Evolutionary conservation across 2,888 invertebrate species (phyloP).

Genomic region (Folsomia manolachei): DNA sequence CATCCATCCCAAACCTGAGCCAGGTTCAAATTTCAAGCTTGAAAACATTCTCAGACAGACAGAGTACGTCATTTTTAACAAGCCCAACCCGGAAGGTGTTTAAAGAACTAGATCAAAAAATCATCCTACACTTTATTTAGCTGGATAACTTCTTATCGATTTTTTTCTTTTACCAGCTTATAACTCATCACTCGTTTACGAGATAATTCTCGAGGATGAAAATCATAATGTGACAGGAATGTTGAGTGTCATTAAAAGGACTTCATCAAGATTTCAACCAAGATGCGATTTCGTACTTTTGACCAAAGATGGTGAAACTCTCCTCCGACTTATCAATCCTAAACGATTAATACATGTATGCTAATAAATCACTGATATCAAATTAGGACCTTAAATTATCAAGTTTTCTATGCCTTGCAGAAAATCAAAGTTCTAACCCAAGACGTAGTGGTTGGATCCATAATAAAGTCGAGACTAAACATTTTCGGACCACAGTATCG

Average conservation of each 20-base stretch:
- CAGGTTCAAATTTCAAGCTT: no score
- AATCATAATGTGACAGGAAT: neutral
- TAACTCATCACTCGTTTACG: no score
- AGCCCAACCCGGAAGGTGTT: neutral
- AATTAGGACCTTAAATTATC: no score
- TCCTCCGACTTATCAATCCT: neutral
- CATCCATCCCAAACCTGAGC: no score
- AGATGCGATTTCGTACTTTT: neutral
- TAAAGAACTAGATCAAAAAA: neutral
- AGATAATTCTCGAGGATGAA: neutral
- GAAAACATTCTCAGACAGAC: neutral
- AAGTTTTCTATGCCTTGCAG: no score
- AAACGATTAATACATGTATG: neutral
- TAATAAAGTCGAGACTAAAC: neutral
- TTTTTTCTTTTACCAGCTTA: no score
- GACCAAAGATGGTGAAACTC: neutral
- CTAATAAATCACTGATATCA: neutral
- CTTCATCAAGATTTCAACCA: neutral
- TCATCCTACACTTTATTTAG: no score
- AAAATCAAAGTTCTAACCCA: neutral
- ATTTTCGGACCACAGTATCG: neutral
- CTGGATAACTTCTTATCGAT: no score
- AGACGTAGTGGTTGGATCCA: neutral
- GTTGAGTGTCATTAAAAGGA: neutral
- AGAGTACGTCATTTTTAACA: neutral